Conservation (phyloP, 2,113 vertebrate genomes). For the Psittacula cyanocephala region DNA sequence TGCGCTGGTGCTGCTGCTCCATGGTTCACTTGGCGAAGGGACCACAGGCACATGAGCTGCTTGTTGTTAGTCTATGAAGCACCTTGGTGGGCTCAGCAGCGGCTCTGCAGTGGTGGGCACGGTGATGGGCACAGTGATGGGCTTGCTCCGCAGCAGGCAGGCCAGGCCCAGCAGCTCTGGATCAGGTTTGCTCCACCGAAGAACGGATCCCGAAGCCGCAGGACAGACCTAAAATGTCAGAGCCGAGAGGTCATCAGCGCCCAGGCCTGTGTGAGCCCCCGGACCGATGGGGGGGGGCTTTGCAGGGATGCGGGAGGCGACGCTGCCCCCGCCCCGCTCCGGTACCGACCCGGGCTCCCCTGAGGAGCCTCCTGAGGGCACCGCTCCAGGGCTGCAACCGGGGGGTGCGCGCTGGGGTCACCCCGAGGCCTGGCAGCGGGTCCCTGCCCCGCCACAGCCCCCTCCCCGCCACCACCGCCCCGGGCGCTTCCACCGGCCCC, state of each 20-base stretch:
- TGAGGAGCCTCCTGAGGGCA: background rate
- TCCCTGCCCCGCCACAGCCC: background rate
- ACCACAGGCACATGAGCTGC: background rate
- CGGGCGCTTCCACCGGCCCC: background rate
- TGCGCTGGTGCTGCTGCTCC: fast-evolving
- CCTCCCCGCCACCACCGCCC: background rate
- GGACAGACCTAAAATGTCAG: background rate
- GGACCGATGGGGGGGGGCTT: fast-evolving
- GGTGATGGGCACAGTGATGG: background rate
- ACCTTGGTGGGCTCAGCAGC: fast-evolving
- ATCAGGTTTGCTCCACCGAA: fast-evolving
- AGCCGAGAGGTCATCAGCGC: background rate
- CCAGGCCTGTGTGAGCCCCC: fast-evolving
- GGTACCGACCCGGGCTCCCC: background rate
- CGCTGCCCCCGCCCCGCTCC: background rate
- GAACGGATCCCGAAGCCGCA: fast-evolving
- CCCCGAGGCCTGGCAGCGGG: background rate
- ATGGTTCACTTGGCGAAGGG: background rate
- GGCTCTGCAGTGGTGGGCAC: background rate
- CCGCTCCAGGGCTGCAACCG: background rate
- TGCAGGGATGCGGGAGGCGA: constrained; percentile 7
- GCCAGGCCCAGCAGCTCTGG: fast-evolving
- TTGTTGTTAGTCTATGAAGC: fast-evolving
- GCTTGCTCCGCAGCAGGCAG: fast-evolving
- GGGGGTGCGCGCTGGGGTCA: background rate